Base-by-base conservation (phyloP, 2,797 vertebrate genomes). In the Heterohyrax brucei region DNA sequence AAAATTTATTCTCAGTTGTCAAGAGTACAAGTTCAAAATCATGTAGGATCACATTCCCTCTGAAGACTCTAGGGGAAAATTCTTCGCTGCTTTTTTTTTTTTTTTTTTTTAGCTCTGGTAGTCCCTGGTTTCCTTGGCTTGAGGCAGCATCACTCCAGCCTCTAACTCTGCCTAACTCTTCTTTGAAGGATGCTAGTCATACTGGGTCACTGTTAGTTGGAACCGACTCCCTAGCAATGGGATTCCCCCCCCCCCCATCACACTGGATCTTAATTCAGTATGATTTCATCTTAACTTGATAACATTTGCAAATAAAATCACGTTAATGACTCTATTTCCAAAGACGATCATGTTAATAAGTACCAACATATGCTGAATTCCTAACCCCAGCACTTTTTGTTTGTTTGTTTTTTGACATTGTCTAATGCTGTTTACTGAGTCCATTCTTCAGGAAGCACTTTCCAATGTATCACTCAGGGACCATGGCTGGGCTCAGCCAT, bases 351-450 rank as follows among this genome's bases (percentile, higher is more conserved):
- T 33, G 10, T 22, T 22, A 21, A 44, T 44, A 44, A 12, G 70
- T 39, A 39, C 19, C 33, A 39, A 39, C 39, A 39, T 39, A 39
- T 39, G 39, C 39, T 39, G 39, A 39, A 39, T 2, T 39, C 39
- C 39, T 39, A 39, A 39, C 39, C 39, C 39, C 39, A 39, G 39
- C 39, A 39, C 39, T 39, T 2, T 39, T 39, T 39, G 39, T 39
- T 39, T 39, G 39, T 39, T 39, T 39, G 39, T 39, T 39, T 39
- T 39, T 39, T 39, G 0, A 28, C 39, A 39, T 39, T 14, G 3
- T 93, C 59, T 76, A 86, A 81, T 83, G 93, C 39, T 87, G 56
- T 97, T 98, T 98, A 98, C 96, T 97, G 81, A 70, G 24, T 96
- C 92, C 13, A 2, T 48, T 77, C 53, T 6, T 87, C 59, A 10